These are phyloP conservation scores for Lordiphosa andalusiaca DNA, from an alignment of 2,888 invertebrate genomes.

Conservation along the genomic window DNA sequence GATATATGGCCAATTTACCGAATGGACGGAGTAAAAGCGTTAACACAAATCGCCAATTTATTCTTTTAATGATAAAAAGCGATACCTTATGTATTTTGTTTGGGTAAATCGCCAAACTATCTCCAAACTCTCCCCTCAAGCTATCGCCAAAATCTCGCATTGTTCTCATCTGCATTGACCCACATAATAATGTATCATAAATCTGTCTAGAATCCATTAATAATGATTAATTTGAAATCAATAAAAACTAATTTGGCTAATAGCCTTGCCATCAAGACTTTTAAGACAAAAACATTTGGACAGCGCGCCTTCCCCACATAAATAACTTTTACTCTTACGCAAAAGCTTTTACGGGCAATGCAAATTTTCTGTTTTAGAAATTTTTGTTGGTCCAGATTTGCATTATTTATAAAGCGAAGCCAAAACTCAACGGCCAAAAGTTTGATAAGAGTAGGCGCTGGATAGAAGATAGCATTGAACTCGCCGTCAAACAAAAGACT, in stretches of 20 bases:
- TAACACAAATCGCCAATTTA: too few relatives aligned
- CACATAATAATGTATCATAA: conserved; percentile 10
- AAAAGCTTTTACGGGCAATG: conserved; percentile 8
- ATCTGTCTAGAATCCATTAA: conserved; percentile 31
- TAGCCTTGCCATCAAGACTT: too few relatives aligned
- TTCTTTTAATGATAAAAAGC: too few relatives aligned
- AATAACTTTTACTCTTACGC: conserved; percentile 70
- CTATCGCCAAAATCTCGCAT: too few relatives aligned
- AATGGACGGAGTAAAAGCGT: too few relatives aligned
- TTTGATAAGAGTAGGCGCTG: too few relatives aligned
- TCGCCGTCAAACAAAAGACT: conserved; percentile 1
- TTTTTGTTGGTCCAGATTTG: conserved; percentile 36
- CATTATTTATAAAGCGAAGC: conserved; percentile 38
- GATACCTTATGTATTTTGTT: too few relatives aligned
- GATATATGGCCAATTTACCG: too few relatives aligned
- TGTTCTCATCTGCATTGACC: conserved; percentile 12
- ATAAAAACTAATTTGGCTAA: background rate
- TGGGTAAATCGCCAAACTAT: too few relatives aligned
- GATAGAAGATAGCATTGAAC: too few relatives aligned
- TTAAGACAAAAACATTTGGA: too few relatives aligned
- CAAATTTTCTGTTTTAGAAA: conserved; percentile 14
- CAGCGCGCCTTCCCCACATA: conserved; percentile 25
- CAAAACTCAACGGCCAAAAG: conserved; percentile 5
- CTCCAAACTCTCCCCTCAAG: too few relatives aligned
- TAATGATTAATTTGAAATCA: conserved; percentile 13